Evolutionary conservation across 1,140 invertebrate species (phyloP), one percentile per base, ranked within the genome.

Genomic region (Holotrichia oblita): DNA sequence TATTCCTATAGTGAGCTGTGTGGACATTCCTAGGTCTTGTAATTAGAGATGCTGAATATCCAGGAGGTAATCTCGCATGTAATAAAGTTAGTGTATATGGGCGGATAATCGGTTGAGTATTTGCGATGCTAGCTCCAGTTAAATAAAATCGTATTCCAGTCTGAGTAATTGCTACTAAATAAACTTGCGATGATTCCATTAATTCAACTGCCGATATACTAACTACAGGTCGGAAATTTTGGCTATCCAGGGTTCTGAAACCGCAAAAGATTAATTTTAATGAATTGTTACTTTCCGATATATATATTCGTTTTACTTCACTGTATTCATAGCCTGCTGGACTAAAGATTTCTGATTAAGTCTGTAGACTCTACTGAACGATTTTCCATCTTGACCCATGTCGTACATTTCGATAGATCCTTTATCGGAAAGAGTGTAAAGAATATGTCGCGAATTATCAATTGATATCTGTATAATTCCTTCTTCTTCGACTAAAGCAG

Each of bases 101-200:
- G 17, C 86, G 80, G 75, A 84, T 83, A 77, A 83, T 83, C 41
- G 82, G 80, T 79, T 83, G 81, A 24, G 76, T 73, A 75, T 85
- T 85, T 4, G 88, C 87, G 79, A 88, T 86, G 80, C 87, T 88
- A 59, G 90, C 89, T 41, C 93, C 92, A 22, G 92, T 94, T 82
- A 98, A 97, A 88, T 98, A 99, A 76, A 99, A 90, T 79, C 97
- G 90, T 6, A 96, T 94, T 44, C 97, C 98, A 81, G 94, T 93
- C 82, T 97, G 92, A 48, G 97, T 97, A 2, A 98, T 91, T n/a
- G 95, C 97, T 1, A 99, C 94, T 27, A 99, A 88, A 88, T 98
- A 94, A 34, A 98, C 87, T 83, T 94, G 91, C 42, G 91, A 87
- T 0, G 96, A 97, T 85, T 98, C 97, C 17, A 89, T 88, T 78